Evolutionary conservation across 64 coral and sea anemone genomes (phyloP), one percentile per base, ranked within the genome.

Genomic region (Actinia tenebrosa): DNA sequence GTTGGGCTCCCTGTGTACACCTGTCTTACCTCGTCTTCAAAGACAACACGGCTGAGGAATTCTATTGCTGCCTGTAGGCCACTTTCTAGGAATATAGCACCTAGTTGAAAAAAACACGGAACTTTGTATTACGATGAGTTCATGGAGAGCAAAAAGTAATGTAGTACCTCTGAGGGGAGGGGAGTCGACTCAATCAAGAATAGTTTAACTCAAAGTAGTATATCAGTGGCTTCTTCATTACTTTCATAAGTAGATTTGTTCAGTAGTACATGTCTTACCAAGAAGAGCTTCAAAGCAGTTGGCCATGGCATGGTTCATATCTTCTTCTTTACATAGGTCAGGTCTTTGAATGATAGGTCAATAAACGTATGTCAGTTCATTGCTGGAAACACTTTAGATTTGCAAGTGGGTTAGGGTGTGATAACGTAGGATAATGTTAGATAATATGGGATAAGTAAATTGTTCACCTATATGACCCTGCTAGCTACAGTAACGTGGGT

Each of bases 201-300:
- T 8, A 50, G 47, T 50, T 50, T 4, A 50, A 50, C 3, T 50
- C 47, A 47, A 47, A 47, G 6, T 47, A 47, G n/a, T n/a, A n/a
- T 50, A 50, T 50, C 47, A 50, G 47, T 50, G 47, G 2, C 7
- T 50, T 50, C 2, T 50, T 50, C 47, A 5, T 50, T 8, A 50
- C 47, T 5, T 5, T 8, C n/a, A n/a, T n/a, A n/a, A 5, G 47
- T 50, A 50, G 47, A 16, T 19, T 18, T 75, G 23, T 37, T 37
- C 30, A 37, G 30, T 37, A 37, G 30, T 37, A 37, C 30, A 37
- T 37, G 30, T 75, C 91, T 93, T 88, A 99, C 97, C 97, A 25
- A 99, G 86, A 58, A 99, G 43, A 60, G 97, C 97, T 91, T 99
- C 97, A 71, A 99, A 93, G 45, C 97, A 99, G 56, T 99, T 99